A percentile compares a stretch with the other conserved stretches of the same genome.
Evolutionary conservation across 2,797 vertebrate species (phyloP).

Genomic region (Lophura swinhoii): DNA sequence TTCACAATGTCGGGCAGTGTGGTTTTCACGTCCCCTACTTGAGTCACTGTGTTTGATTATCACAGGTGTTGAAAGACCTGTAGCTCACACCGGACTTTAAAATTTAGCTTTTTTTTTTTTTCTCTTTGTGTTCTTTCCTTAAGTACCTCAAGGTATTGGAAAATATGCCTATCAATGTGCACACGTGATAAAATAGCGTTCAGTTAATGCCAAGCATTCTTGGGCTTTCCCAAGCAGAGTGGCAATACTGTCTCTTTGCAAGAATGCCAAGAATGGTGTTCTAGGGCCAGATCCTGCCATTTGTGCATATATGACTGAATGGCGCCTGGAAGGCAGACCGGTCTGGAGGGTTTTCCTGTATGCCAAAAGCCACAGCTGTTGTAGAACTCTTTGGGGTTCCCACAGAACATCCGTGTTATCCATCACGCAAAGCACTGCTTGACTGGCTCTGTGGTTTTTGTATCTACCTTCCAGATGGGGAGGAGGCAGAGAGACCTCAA

Average conservation of each 20-base stretch:
- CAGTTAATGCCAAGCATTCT: not conserved
- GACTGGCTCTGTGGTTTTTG: not conserved
- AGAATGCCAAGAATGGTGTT: not conserved
- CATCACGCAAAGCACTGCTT: not conserved
- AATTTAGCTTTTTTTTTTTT: not conserved
- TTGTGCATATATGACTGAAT: not conserved
- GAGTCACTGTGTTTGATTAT: not conserved
- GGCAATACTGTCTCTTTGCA: not conserved
- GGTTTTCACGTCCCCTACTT: not conserved
- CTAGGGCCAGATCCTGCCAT: not conserved
- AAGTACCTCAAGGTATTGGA: not conserved
- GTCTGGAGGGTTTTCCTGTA: not conserved
- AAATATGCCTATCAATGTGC: accelerated
- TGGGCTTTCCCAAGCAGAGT: not conserved
- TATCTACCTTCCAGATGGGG: not conserved
- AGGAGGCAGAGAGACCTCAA: not conserved
- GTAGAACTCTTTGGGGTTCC: not conserved
- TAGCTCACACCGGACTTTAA: not conserved
- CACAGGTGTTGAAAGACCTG: not conserved
- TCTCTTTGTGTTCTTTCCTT: not conserved
- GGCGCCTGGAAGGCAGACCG: not conserved
- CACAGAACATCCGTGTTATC: not conserved
- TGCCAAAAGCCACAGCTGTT: not conserved
- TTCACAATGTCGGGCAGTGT: not conserved
- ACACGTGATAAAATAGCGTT: not conserved